phyloP scores from a whole-genome alignment of 2,113 vertebrate genomes.

The Carettochelys insculpta region DNA sequence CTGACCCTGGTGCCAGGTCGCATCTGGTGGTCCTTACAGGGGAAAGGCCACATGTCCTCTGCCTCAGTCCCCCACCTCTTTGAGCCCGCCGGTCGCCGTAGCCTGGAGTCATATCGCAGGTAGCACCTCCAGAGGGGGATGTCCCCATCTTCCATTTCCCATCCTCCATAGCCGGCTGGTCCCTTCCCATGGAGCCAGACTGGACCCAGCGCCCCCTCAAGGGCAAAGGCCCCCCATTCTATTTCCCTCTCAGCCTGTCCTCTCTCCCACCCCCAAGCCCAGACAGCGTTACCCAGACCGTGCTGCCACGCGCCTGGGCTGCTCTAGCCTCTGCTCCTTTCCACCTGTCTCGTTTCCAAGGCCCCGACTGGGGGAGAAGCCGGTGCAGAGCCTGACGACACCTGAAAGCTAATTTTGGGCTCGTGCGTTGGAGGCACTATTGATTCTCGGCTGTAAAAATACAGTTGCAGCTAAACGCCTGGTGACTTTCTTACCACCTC shows the following conservation, averaged over 20 bases:
- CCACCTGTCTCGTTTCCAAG: not conserved
- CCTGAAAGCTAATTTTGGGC: not conserved
- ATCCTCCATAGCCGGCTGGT: not conserved
- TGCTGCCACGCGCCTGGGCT: not conserved
- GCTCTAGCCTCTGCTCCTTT: not conserved
- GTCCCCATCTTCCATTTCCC: not conserved
- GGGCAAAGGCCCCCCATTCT: not conserved
- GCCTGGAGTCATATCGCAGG: not conserved
- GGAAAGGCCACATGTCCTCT: not conserved
- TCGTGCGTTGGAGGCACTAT: not conserved
- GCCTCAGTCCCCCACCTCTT: not conserved
- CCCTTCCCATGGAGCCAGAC: not conserved
- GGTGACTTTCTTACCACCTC: not conserved
- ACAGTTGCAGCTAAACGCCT: not conserved
- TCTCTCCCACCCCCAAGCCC: not conserved
- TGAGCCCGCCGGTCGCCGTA: not conserved
- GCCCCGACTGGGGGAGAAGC: not conserved
- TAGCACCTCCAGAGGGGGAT: not conserved
- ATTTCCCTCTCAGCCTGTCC: no score
- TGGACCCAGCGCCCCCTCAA: not conserved
- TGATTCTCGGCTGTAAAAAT: constrained; percentile 1
- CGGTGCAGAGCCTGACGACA: not conserved
- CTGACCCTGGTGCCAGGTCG: not conserved
- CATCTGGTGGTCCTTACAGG: not conserved
- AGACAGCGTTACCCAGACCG: not conserved